Percentiles rank a stretch among this genome's conserved stretches.
These are phyloP conservation scores for Dryocosmus kuriphilus DNA, from an alignment of 2,888 invertebrate species.

Conservation along the genomic window DNA sequence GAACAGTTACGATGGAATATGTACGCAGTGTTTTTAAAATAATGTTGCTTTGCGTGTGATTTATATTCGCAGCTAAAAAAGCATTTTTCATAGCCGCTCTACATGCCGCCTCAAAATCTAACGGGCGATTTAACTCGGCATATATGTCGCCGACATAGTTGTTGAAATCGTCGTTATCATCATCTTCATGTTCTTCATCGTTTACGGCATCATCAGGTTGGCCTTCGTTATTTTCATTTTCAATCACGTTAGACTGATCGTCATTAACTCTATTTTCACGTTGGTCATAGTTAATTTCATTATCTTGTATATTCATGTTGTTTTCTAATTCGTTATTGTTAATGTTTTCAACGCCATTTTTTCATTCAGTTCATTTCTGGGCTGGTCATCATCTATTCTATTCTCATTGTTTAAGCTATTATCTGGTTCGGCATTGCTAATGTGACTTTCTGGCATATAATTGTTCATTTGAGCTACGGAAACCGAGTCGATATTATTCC, in stretches of 20 bases:
- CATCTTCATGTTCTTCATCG: too few relatives aligned
- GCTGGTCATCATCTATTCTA: constrained; percentile 8
- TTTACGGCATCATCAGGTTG: too few relatives aligned
- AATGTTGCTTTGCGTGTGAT: constrained; percentile 40
- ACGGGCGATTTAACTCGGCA: too few relatives aligned
- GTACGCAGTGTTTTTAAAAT: constrained; percentile 35
- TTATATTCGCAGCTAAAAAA: constrained; percentile 39
- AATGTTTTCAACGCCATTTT: constrained; percentile 35
- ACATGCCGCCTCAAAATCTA: too few relatives aligned
- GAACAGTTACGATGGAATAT: constrained; percentile 1
- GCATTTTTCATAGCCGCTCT: constrained; percentile 17
- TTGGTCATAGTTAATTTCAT: constrained; percentile 15
- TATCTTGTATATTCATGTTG: constrained; percentile 38
- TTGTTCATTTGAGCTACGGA: too few relatives aligned
- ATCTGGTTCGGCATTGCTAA: too few relatives aligned
- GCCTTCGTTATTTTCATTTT: too few relatives aligned
- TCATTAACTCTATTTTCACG: neutral
- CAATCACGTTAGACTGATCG: too few relatives aligned
- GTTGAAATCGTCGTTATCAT: too few relatives aligned
- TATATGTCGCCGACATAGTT: too few relatives aligned
- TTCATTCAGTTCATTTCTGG: constrained; percentile 41
- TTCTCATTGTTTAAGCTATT: too few relatives aligned
- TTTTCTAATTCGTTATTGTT: constrained; percentile 12
- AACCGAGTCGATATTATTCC: too few relatives aligned
- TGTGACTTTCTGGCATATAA: neutral